These are phyloP conservation scores for Dynastes tityus DNA, from an alignment of 2,888 invertebrate genomes.

Conservation along the genomic window DNA sequence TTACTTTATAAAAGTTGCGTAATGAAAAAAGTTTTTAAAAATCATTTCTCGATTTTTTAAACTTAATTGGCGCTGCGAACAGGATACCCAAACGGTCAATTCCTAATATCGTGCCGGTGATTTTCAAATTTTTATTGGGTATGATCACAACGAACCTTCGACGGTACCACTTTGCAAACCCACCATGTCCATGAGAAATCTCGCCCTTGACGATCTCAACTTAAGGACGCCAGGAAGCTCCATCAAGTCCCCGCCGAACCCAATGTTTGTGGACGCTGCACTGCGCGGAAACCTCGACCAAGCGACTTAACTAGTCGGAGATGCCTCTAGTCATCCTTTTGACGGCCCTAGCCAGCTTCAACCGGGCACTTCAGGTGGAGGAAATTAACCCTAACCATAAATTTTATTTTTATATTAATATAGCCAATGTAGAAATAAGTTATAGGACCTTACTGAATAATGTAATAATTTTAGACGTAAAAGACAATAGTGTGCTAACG, in stretches of 20 bases:
- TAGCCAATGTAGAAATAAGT: neutral
- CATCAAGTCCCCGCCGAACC: too few relatives aligned
- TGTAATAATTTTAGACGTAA: neutral
- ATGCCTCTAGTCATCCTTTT: too few relatives aligned
- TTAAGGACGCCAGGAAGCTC: too few relatives aligned
- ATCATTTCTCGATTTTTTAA: neutral
- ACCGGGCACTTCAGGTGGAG: slow-evolving; percentile 4
- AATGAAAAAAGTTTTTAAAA: neutral
- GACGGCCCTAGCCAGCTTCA: neutral
- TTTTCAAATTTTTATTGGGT: neutral
- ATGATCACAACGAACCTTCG: neutral
- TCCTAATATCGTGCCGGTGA: neutral
- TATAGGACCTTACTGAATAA: neutral
- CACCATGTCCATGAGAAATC: too few relatives aligned
- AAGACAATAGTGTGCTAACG: neutral
- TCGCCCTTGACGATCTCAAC: too few relatives aligned
- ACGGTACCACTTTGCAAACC: too few relatives aligned
- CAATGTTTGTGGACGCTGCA: too few relatives aligned
- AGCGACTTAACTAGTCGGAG: too few relatives aligned
- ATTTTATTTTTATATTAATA: neutral
- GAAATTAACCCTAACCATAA: neutral
- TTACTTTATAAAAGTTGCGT: too few relatives aligned
- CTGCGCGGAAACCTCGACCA: too few relatives aligned
- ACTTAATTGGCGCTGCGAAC: neutral
- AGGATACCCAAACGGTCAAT: neutral